Base-by-base conservation (phyloP, 1,140 invertebrate genomes). In the Procambarus clarkii region DNA sequence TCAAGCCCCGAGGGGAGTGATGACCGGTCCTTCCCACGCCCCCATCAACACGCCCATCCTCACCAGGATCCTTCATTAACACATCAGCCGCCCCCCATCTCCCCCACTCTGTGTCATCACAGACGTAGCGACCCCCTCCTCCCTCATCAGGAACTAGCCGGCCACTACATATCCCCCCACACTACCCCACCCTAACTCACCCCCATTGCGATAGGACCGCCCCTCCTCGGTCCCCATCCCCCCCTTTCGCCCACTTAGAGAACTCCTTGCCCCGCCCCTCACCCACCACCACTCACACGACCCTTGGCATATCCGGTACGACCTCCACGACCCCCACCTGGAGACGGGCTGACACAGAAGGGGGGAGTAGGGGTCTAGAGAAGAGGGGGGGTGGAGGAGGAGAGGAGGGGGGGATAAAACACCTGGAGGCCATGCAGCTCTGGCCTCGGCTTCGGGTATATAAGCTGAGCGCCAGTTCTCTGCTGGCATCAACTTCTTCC, bases 241-340 rank as follows among this genome's bases (percentile, higher is more conserved):
- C 78, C 79, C 76, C 79, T 9, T 54, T 54, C 50, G 13, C 50
- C 50, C 50, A 54, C 50, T 54, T 13, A 54, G 50, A 54, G 50
- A 1, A 11, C 60, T 13, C 60, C 60, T n/a, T 21, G 21, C 60
- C 60, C 60, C 13, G 60, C 60, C 60, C 15, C 60, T 54, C 60
- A 21, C 60, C 18, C 24, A 4, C 80, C 48, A n/a, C 50, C 80
- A 44, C 80, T 82, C 80, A 82, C 80, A 82, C 80, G 80, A 82
- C 80, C 80, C 80, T 34, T 82, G 80, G 80, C 80, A 82, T 82
- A 82, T 82, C 80, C 80, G 80, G 80, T 82, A 60, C 80, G 80
- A 82, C 80, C 80, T 64, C 50, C 21, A 15, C n/a, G 54, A 58
- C 80, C 80, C n/a, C 48, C 48, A 54, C 79, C 13, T 64, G 60